Conservation (phyloP, 2,113 vertebrate species). For the Ornithorhynchus anatinus region DNA sequence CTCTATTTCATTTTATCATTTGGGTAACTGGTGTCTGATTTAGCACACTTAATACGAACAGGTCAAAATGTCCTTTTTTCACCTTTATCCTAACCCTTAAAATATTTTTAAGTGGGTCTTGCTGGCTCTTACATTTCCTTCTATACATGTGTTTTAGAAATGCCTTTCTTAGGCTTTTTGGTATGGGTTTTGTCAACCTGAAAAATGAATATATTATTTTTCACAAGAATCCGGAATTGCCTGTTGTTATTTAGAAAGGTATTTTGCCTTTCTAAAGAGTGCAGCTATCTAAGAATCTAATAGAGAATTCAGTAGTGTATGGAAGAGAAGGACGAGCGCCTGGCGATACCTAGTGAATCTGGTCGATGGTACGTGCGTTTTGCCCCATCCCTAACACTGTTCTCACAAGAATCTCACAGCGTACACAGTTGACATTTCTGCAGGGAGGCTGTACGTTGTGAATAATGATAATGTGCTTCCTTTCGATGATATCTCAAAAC, state of each 20-base stretch:
- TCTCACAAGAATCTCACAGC: constrained; percentile 33
- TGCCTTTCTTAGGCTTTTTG: constrained; percentile 25
- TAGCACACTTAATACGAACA: too few relatives aligned
- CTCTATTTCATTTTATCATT: constrained; percentile 36
- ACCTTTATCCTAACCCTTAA: too few relatives aligned
- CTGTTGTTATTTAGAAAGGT: constrained; percentile 15
- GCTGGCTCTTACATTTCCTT: not conserved
- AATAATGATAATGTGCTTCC: not conserved
- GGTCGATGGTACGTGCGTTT: constrained; percentile 46
- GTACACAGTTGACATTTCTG: constrained; percentile 37
- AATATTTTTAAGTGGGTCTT: too few relatives aligned
- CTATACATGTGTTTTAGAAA: constrained; percentile 13
- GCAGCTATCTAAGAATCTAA: constrained; percentile 23
- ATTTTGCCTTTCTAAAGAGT: constrained; percentile 46
- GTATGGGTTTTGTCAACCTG: constrained; percentile 14
- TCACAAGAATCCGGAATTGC: constrained; percentile 10
- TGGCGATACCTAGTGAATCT: constrained; percentile 44
- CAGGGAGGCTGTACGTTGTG: constrained; percentile 35
- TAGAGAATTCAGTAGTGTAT: constrained; percentile 55
- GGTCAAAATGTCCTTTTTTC: too few relatives aligned
- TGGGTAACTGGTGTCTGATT: constrained; percentile 9
- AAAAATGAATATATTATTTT: not conserved
- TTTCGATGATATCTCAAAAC: too few relatives aligned
- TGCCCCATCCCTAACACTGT: constrained; percentile 34
- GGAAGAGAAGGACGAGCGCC: constrained; percentile 47